phyloP scores from a whole-genome alignment of 30 jellyfish, hydroid and myxozoan genomes.

The Morbakka virulenta region DNA sequence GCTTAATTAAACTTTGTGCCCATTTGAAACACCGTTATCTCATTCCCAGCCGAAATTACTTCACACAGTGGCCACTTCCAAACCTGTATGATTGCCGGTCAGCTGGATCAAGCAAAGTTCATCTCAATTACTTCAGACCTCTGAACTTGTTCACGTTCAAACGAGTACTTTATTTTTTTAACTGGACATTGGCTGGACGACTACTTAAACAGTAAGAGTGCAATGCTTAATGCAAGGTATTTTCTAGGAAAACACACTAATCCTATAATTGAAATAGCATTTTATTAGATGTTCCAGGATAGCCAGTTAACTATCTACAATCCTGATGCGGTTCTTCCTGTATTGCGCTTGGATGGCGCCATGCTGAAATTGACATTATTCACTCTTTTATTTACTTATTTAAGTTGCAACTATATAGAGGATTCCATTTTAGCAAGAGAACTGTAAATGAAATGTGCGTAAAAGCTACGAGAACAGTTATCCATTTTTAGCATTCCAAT shows the following conservation, averaged over 20 bases:
- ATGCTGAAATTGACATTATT: conserved; percentile 19
- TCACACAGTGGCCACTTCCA: conserved; percentile 35
- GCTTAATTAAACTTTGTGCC: conserved; percentile 39
- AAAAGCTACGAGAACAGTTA: conserved; percentile 39
- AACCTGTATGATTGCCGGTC: conserved; percentile 29
- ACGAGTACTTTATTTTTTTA: conserved; percentile 51
- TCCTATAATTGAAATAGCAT: too few species aligned
- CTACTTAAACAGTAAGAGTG: conserved; percentile 40
- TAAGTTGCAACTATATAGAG: conserved; percentile 20
- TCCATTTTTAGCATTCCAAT: too few species aligned
- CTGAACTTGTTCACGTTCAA: conserved; percentile 65
- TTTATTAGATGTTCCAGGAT: conserved; percentile 46
- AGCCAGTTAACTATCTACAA: conserved; percentile 38
- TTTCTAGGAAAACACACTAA: too few species aligned
- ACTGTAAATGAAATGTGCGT: conserved; percentile 50
- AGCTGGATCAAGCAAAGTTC: conserved; percentile 42
- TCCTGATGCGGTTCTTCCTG: conserved; percentile 65
- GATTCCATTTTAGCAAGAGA: conserved; percentile 44
- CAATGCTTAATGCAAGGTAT: conserved; percentile 53
- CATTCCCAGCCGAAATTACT: conserved; percentile 46
- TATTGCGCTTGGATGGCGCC: conserved; percentile 49
- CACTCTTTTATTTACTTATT: conserved; percentile 48
- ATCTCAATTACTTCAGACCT: conserved; percentile 60
- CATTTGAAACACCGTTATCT: conserved; percentile 54
- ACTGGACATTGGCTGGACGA: conserved; percentile 65